phyloP scores from a whole-genome alignment of 2,888 invertebrate genomes.

The Dasypolia templi region DNA sequence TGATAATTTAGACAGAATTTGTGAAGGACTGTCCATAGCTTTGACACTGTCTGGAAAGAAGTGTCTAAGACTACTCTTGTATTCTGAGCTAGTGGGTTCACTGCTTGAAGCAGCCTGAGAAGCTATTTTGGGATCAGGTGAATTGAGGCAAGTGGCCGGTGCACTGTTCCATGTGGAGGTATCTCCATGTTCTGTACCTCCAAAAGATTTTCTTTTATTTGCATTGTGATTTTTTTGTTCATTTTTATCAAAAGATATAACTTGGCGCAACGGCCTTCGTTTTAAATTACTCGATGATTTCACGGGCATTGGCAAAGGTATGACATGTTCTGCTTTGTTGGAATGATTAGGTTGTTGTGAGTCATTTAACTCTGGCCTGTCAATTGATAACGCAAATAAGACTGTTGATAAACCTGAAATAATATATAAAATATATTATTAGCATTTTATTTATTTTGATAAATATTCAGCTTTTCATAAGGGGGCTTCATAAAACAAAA shows the following conservation, averaged over 20 bases:
- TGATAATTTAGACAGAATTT: constrained; percentile 86
- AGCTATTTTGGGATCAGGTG: constrained; percentile 86
- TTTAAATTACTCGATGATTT: constrained; percentile 83
- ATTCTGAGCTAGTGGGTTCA: constrained; percentile 87
- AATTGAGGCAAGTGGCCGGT: constrained; percentile 91
- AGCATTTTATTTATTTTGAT: constrained; percentile 14
- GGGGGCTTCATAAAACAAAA: neutral
- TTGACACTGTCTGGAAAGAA: constrained; percentile 88
- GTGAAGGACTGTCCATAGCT: constrained; percentile 86
- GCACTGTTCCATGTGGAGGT: constrained; percentile 89
- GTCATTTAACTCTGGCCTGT: constrained; percentile 95
- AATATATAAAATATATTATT: constrained; percentile 51
- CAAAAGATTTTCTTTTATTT: constrained; percentile 69
- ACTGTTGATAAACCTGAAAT: constrained; percentile 95
- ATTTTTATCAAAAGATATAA: constrained; percentile 88
- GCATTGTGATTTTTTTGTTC: constrained; percentile 73
- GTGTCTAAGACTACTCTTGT: constrained; percentile 82
- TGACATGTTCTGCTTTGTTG: constrained; percentile 92
- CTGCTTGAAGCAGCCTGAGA: constrained; percentile 81
- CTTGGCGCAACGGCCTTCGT: constrained; percentile 86
- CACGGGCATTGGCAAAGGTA: constrained; percentile 92
- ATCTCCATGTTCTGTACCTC: constrained; percentile 67
- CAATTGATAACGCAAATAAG: constrained; percentile 97
- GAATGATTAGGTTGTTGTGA: constrained; percentile 87
- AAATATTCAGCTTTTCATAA: neutral